Evolutionary conservation across 1,140 invertebrate species (phyloP), one percentile per base, ranked within the genome.

Genomic region (Anagrus nilaparvatae): DNA sequence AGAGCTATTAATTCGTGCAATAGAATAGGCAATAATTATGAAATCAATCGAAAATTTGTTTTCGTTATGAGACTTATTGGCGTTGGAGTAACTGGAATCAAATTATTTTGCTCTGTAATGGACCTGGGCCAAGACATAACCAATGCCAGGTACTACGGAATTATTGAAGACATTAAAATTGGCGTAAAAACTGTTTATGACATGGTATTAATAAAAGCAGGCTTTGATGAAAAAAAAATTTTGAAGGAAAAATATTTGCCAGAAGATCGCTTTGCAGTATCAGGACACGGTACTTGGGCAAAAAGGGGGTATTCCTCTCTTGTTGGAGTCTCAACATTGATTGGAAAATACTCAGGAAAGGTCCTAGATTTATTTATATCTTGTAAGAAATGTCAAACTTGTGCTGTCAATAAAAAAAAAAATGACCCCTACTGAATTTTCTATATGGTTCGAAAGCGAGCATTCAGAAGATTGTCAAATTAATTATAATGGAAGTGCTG

Each of bases 241-340:
- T n/a, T n/a, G n/a, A n/a, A n/a, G n/a, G n/a, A n/a, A 37, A 30
- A 40, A 47, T 23, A 43, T 10, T 27, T 23, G 14, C 19, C 29
- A 12, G 18, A 24, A 13, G 37, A 36, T 14, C 40, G 41, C 16
- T 37, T 50, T 12, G 41, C 33, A 4, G 45, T 47, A 29, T 47
- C 41, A 6, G 48, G 48, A 5, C 40, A 50, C 30, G 45, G 46
- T 1, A 38, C 48, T 3, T 50, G 45, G 45, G 21, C 18, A 18
- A 43, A 44, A 30, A 24, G 41, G 18, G 48, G 41, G 7, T 40
- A 36, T 33, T 39, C 31, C n/a, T 50, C 41, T n/a, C 27, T 44
- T 17, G 20, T 47, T 14, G 49, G 46, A 19, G 23, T 47, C 7
- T 32, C 36, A 8, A 34, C n/a, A n/a, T n/a, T n/a, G n/a, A n/a